phyloP scores from a whole-genome alignment of 2,113 vertebrate genomes.

The Calcarius ornatus region DNA sequence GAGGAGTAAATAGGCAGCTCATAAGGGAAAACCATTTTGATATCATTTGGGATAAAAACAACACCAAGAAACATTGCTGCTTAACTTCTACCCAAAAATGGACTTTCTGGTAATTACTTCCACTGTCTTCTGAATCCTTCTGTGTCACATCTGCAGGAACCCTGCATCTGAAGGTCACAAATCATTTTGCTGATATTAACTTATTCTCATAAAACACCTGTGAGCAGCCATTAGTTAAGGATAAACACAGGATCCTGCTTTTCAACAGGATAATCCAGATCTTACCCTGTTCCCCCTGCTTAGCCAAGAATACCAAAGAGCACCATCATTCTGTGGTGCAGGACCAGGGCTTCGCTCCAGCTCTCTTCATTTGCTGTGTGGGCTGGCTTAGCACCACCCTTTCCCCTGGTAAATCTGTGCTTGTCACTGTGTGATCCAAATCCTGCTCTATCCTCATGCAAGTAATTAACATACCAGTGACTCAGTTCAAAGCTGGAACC shows the following conservation, averaged over 20 bases:
- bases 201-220: background rate
- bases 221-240: background rate
- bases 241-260: background rate
- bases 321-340: background rate
- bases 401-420: constrained; percentile 21
- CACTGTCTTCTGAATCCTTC: background rate
- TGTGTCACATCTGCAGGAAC: background rate
- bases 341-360: background rate
- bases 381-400: background rate
- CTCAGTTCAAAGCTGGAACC: constrained; percentile 30
- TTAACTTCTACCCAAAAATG: background rate
- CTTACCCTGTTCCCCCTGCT: background rate
- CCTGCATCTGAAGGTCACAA: background rate
- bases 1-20: background rate
- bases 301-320: background rate
- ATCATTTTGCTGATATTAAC: background rate
- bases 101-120: background rate
- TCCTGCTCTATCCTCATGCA: background rate
- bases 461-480: constrained; percentile 44
- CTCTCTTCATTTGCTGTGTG: constrained; percentile 8
- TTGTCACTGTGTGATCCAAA: background rate
- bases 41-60: background rate
- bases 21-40: background rate
- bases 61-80: background rate
- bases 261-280: background rate